Evolutionary conservation across 2,888 invertebrate genomes (phyloP), one percentile per base, ranked within the genome.

Genomic region (Drosophila peninsularis): DNA sequence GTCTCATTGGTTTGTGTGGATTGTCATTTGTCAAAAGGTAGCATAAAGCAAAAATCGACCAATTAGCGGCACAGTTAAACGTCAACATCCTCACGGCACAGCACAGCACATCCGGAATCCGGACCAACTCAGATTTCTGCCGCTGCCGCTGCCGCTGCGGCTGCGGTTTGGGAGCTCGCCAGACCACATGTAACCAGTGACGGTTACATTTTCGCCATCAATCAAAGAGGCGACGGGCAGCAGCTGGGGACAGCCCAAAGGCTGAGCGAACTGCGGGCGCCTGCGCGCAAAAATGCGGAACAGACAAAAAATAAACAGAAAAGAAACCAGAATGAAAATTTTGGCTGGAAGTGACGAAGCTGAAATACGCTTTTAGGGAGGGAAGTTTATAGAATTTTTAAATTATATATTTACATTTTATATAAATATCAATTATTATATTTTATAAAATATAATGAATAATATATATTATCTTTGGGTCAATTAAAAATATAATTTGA

Each of bases 21-120:
- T 71, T 85, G 86, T 86, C 80, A 88, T 88, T 88, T 86, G 89
- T 82, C 83, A 86, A 73, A 70, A 74, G 71, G 74, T 54, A 68
- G 61, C 66, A 67, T 63, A 55, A 75, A 67, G 71, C 53, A 75
- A 80, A 88, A 83, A 82, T 73, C 83, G 75, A 52, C 88, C 85
- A 85, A 85, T 85, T 89, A 85, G 88, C 75, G 75, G 68, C 89
- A 88, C 85, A 84, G 85, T 89, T 85, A 85, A 85, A 87, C 82
- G 85, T 89, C 89, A 85, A 85, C 85, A 85, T 85, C 85, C 85
- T 85, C 85, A 89, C 88, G 77, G 80, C 88, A 72, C 27, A 7
- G 27, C 27, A 14, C 39, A 53, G 49, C 63, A 87, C 88, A 89
- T 87, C 88, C 89, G 85, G 89, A 87, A 50, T 63, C 45, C n/a